These are phyloP conservation scores for Papilio demoleus DNA, from an alignment of 2,888 invertebrate genomes.

Conservation along the genomic window DNA sequence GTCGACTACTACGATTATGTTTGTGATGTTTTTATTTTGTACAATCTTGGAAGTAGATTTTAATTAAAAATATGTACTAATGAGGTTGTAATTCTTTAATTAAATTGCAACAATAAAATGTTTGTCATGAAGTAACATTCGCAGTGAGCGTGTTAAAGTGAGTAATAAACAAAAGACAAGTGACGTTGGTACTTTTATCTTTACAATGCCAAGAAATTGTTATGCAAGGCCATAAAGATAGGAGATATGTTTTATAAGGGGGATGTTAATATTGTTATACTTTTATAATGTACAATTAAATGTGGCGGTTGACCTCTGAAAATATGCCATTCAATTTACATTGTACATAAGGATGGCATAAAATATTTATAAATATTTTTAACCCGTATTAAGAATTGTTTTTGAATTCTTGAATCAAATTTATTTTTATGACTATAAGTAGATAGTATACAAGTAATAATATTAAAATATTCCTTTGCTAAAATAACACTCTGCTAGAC, in stretches of 20 bases:
- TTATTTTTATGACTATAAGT: too few relatives aligned
- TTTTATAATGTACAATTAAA: slow-evolving; percentile 8
- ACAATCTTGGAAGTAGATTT: too few relatives aligned
- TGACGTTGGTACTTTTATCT: slow-evolving; percentile 32
- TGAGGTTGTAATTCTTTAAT: not conserved
- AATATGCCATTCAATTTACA: not conserved
- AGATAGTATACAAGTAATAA: too few relatives aligned
- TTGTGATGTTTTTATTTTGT: too few relatives aligned
- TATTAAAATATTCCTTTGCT: too few relatives aligned
- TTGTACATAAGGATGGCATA: not conserved
- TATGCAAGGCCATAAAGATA: slow-evolving; percentile 37
- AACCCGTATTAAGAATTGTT: too few relatives aligned
- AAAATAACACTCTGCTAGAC: too few relatives aligned
- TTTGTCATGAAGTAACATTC: slow-evolving; percentile 17
- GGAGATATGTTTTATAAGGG: slow-evolving; percentile 27
- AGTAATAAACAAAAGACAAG: slow-evolving; percentile 30
- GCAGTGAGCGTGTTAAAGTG: slow-evolving; percentile 22
- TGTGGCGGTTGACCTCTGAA: slow-evolving; percentile 10
- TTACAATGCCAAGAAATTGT: slow-evolving; percentile 27
- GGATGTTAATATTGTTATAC: slow-evolving; percentile 10
- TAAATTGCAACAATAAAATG: not conserved
- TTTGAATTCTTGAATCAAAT: too few relatives aligned
- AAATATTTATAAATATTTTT: not conserved
- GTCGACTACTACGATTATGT: too few relatives aligned
- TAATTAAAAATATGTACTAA: not conserved